Percentiles rank a stretch among this genome's conserved stretches.
These are phyloP conservation scores for Morinoia aosen DNA, from an alignment of 2,888 invertebrate genomes.

Conservation along the genomic window DNA sequence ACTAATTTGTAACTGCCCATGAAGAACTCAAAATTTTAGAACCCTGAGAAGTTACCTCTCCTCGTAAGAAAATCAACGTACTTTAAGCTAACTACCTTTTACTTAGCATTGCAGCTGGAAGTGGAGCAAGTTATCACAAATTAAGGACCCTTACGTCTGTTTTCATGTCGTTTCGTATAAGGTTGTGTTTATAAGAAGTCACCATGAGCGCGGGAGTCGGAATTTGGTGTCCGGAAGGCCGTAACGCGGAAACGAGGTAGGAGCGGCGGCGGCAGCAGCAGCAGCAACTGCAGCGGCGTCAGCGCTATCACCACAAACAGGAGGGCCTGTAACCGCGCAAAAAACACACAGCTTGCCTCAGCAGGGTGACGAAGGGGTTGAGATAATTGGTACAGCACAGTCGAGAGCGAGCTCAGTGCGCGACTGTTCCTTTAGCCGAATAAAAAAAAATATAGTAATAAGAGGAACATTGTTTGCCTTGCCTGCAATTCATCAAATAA, in stretches of 20 bases:
- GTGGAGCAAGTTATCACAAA: background rate
- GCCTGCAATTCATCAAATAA: background rate
- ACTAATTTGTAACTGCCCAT: background rate
- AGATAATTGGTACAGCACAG: background rate
- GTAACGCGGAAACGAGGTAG: background rate
- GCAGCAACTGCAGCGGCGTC: background rate
- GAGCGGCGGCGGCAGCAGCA: background rate
- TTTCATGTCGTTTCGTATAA: too few species aligned
- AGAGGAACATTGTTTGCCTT: background rate
- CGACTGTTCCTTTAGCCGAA: background rate
- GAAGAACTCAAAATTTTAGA: background rate
- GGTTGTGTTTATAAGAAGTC: background rate
- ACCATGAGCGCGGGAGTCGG: background rate
- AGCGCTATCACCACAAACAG: background rate
- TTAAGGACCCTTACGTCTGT: background rate
- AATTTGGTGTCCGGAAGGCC: constrained; percentile 6
- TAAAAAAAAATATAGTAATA: background rate
- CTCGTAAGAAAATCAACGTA: background rate
- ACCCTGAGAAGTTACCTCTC: background rate
- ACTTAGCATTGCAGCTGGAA: background rate
- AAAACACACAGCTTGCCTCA: background rate
- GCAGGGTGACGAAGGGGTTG: background rate
- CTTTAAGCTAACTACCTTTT: background rate
- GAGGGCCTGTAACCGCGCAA: background rate
- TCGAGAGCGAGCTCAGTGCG: background rate